Evolutionary conservation across 2,797 vertebrate species (phyloP).

Genomic region (Apodemus agrarius): DNA sequence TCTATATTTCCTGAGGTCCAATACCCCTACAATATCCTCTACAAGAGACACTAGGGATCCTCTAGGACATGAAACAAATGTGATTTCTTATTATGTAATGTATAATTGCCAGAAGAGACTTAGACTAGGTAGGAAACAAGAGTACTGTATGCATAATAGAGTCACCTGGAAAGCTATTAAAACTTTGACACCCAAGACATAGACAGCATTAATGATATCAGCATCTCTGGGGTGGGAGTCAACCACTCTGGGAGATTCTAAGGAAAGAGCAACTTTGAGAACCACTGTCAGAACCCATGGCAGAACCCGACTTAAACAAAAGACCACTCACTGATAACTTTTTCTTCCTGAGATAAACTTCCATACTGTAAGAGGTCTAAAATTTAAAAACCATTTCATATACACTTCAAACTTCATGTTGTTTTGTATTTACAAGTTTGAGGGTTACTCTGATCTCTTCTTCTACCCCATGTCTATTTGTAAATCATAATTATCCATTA

Average conservation of each 20-base stretch:
- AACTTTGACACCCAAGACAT: background rate
- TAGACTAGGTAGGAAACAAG: background rate
- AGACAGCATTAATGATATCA: background rate
- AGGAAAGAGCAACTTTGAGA: background rate
- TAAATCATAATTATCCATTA: constrained; percentile 28
- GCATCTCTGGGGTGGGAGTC: background rate
- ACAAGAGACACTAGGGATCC: background rate
- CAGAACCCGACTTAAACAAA: constrained; percentile 1
- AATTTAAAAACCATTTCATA: constrained; percentile 30
- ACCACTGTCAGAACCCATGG: background rate
- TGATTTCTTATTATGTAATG: background rate
- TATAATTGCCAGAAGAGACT: background rate
- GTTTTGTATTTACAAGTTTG: constrained; percentile 17
- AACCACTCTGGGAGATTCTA: background rate
- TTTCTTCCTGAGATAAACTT: constrained; percentile 22
- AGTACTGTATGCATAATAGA: background rate
- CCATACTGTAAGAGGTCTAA: background rate
- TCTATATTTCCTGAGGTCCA: background rate
- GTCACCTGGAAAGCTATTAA: constrained; percentile 10
- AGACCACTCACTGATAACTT: background rate
- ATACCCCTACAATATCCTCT: background rate
- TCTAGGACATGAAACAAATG: constrained; percentile 3
- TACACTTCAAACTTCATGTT: constrained; percentile 5
- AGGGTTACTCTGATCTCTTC: background rate
- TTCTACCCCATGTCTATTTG: background rate